A percentile compares a stretch with the other conserved stretches of the same genome.
phyloP scores from a whole-genome alignment of 2,113 vertebrate genomes.

The Hoplias malabaricus region DNA sequence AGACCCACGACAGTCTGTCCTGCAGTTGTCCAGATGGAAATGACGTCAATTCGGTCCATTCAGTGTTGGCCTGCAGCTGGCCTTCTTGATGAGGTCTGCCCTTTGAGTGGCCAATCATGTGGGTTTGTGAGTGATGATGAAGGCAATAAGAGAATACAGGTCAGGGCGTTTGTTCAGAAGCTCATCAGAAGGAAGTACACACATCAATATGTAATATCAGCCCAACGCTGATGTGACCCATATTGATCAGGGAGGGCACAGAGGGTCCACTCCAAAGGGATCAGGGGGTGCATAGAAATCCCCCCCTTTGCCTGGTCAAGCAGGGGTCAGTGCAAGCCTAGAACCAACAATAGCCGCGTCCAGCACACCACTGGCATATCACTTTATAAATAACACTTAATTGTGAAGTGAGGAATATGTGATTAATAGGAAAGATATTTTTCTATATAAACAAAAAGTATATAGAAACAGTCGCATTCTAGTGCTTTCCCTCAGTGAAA shows the following conservation, averaged over 20 bases:
- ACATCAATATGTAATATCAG: constrained; percentile 49
- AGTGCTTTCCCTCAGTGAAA: no score
- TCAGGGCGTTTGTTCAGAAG: neutral
- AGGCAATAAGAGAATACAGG: constrained; percentile 34
- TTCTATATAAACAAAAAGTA: no score
- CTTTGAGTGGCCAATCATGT: neutral
- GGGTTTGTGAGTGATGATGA: constrained; percentile 21
- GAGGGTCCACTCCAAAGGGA: neutral
- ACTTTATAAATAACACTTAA: neutral
- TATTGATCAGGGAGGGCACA: constrained; percentile 30
- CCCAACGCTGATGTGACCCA: constrained; percentile 27
- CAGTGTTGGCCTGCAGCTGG: neutral
- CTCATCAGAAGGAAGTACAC: constrained; percentile 29
- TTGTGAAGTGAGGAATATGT: neutral
- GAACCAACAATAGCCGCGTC: neutral
- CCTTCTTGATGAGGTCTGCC: constrained; percentile 17
- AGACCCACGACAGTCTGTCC: constrained; percentile 8
- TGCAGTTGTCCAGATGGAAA: constrained; percentile 19
- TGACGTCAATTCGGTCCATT: constrained; percentile 16
- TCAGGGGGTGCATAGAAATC: neutral
- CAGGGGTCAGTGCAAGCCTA: constrained; percentile 6
- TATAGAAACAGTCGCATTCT: no score
- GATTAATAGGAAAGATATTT: neutral
- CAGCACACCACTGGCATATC: neutral
- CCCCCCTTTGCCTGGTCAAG: neutral